Conservation (phyloP, 2,113 vertebrate genomes). For the Garra rufa region DNA sequence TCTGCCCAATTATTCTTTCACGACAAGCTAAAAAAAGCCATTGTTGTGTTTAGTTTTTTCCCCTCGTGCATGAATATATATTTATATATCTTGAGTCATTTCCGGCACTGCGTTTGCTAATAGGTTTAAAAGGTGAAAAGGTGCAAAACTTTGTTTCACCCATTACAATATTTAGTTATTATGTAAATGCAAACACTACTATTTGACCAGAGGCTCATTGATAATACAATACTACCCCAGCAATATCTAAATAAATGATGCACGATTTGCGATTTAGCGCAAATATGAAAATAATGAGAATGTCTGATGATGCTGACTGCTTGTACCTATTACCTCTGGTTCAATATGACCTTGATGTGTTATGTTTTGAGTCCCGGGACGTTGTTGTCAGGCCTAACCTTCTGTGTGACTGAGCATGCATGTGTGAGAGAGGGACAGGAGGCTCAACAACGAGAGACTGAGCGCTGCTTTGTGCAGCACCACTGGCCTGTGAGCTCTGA, state of each 20-base stretch:
- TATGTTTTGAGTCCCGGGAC: constrained; percentile 29
- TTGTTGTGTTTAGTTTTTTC: not conserved
- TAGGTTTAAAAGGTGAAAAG: not conserved
- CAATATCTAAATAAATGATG: constrained; percentile 16
- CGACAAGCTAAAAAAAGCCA: not conserved
- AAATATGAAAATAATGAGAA: constrained; percentile 22
- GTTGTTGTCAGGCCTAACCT: constrained; percentile 12
- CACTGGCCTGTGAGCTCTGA: constrained; percentile 44
- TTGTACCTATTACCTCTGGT: not conserved
- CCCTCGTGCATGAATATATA: not conserved
- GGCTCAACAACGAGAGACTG: constrained; percentile 44
- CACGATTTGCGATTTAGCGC: not conserved
- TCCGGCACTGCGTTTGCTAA: not conserved
- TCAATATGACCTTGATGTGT: constrained; percentile 41
- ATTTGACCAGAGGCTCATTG: not conserved
- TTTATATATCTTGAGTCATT: not conserved
- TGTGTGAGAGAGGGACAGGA: constrained; percentile 9
- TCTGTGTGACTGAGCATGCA: constrained; percentile 22
- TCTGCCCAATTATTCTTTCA: constrained; percentile 38
- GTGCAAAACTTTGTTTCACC: not conserved
- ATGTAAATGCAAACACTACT: not conserved
- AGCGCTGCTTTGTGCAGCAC: constrained; percentile 52
- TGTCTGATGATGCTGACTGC: constrained; percentile 21
- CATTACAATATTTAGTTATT: not conserved
- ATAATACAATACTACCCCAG: not conserved